phyloP scores from a whole-genome alignment of 2,888 invertebrate genomes.

The Galerucella calmariensis region DNA sequence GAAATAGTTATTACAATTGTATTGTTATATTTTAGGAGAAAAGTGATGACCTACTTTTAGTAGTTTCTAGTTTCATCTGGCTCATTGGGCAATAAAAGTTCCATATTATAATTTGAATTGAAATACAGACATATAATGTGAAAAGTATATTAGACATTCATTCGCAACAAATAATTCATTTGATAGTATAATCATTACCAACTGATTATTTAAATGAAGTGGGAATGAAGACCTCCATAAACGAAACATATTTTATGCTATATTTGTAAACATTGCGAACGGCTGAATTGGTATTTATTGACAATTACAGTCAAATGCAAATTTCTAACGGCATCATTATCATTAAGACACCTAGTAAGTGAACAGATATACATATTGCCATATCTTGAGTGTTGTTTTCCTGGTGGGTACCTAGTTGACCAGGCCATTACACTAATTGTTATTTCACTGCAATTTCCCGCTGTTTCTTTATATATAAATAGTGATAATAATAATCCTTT shows the following conservation, averaged over 20 bases:
- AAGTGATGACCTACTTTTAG: too few relatives aligned
- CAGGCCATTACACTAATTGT: conserved; percentile 7
- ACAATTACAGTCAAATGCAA: conserved; percentile 31
- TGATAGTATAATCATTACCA: not conserved
- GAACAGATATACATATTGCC: conserved; percentile 18
- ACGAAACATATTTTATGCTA: conserved; percentile 4
- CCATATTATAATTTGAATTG: too few relatives aligned
- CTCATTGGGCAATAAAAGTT: too few relatives aligned
- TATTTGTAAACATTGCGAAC: conserved; percentile 7
- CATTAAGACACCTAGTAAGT: conserved; percentile 32
- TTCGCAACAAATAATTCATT: not conserved
- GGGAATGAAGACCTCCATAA: conserved; percentile 13
- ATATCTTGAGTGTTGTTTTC: conserved; percentile 24
- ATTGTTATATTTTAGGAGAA: too few relatives aligned
- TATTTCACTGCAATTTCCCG: conserved; percentile 1
- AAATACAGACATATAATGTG: not conserved
- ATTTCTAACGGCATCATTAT: conserved; percentile 33
- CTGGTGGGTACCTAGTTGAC: conserved; percentile 23
- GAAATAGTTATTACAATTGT: too few relatives aligned
- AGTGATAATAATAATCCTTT: not conserved
- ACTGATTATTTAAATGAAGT: conserved; percentile 15
- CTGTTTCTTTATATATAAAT: not conserved
- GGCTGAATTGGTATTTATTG: conserved; percentile 25
- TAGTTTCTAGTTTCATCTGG: too few relatives aligned
- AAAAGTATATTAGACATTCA: not conserved